Evolutionary conservation across 2,797 vertebrate species (phyloP).

Genomic region (Podarcis siculus): DNA sequence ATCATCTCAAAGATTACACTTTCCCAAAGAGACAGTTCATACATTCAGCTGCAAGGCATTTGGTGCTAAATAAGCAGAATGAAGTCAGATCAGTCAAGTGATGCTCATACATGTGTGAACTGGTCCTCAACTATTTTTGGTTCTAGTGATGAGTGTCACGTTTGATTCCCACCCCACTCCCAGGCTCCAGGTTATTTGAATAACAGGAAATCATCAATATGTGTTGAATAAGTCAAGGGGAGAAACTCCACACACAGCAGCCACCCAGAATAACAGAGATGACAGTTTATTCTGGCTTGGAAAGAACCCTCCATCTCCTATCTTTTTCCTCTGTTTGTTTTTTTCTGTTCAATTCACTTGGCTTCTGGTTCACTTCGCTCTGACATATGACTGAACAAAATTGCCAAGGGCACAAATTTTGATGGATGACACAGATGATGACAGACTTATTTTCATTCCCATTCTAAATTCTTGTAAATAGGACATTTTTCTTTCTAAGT

Average conservation of each 20-base stretch:
- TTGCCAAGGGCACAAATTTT: constrained; percentile 39
- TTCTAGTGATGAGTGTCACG: not conserved
- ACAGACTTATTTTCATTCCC: constrained; percentile 58
- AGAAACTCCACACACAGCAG: not conserved
- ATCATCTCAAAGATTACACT: not conserved
- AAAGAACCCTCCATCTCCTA: not conserved
- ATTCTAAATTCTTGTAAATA: constrained; percentile 55
- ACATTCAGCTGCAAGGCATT: not conserved
- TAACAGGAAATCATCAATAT: constrained; percentile 5
- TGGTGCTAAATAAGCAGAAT: not conserved
- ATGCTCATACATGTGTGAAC: not conserved
- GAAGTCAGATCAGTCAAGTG: not conserved
- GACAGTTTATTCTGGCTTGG: not conserved
- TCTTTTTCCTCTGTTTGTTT: constrained; percentile 12
- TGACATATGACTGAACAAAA: constrained; percentile 63
- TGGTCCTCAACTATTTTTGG: not conserved
- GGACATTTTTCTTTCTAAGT: constrained; percentile 41
- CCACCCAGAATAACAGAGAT: not conserved
- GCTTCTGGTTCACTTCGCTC: constrained; percentile 60
- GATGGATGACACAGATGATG: constrained; percentile 51
- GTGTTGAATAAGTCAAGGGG: constrained; percentile 8
- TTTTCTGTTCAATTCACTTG: constrained; percentile 42
- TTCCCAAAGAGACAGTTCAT: not conserved
- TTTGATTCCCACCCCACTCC: not conserved
- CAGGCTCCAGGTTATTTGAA: not conserved